Conservation (phyloP, 2,888 invertebrate species). For the Mesorhabditis spiculigera region DNA sequence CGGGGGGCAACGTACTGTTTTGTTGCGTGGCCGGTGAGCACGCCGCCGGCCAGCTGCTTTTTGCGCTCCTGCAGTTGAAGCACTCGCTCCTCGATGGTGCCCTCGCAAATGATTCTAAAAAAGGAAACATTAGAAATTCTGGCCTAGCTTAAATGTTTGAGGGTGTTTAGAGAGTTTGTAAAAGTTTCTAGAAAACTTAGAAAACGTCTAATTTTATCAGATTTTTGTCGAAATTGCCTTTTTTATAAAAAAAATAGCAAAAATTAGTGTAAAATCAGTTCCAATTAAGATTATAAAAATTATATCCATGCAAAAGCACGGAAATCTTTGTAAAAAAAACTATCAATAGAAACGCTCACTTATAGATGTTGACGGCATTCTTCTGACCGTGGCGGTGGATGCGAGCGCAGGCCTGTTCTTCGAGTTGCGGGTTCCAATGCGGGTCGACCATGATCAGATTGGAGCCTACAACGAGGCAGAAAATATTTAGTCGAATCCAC, state of each 20-base stretch:
- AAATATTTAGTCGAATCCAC: slow-evolving; percentile 78
- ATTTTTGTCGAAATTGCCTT: too few relatives aligned
- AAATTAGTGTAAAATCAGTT: not conserved
- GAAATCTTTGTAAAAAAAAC: not conserved
- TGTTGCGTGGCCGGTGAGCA: slow-evolving; percentile 49
- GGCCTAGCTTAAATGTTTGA: not conserved
- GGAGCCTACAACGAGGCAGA: slow-evolving; percentile 67
- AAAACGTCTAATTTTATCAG: too few relatives aligned
- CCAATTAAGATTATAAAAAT: not conserved
- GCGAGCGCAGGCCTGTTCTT: slow-evolving; percentile 88
- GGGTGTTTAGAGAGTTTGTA: not conserved
- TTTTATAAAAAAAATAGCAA: slow-evolving; percentile 7
- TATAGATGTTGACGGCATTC: slow-evolving; percentile 77
- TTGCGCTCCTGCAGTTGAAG: slow-evolving; percentile 77
- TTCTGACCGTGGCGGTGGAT: slow-evolving; percentile 85
- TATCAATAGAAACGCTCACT: slow-evolving; percentile 63
- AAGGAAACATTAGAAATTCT: slow-evolving; percentile 7
- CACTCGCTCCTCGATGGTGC: slow-evolving; percentile 85
- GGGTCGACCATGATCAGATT: slow-evolving; percentile 84
- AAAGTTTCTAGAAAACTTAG: not conserved
- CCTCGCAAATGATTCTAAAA: slow-evolving; percentile 73
- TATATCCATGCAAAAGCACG: not conserved
- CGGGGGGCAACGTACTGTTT: not conserved
- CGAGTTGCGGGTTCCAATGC: slow-evolving; percentile 93
- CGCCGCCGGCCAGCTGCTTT: slow-evolving; percentile 69